Conservation (phyloP, 2,888 invertebrate genomes). For the Argyresthia albistria region DNA sequence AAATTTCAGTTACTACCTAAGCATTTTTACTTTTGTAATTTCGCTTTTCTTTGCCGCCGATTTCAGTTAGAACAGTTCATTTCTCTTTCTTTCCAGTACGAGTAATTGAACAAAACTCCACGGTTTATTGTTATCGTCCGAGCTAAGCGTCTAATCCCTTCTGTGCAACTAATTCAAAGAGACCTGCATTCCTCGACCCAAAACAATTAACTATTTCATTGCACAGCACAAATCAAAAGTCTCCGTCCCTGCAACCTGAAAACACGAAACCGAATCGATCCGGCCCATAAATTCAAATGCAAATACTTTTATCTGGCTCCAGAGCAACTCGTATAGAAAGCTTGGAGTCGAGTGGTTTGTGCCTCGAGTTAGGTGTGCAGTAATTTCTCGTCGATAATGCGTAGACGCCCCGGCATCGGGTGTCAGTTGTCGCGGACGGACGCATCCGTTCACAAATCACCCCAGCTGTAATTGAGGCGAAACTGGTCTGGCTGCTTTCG, state of each 20-base stretch:
- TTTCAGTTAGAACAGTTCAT: too few relatives aligned
- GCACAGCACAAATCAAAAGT: too few relatives aligned
- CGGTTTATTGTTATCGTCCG: too few relatives aligned
- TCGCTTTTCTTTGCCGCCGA: too few relatives aligned
- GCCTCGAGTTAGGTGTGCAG: not conserved
- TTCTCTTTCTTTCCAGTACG: too few relatives aligned
- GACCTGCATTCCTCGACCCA: too few relatives aligned
- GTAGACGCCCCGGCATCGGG: conserved; percentile 2
- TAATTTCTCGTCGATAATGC: not conserved
- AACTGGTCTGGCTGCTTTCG: conserved; percentile 6
- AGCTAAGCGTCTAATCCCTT: too few relatives aligned
- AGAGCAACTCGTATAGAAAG: not conserved
- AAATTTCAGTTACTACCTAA: too few relatives aligned
- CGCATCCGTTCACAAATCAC: conserved; percentile 32
- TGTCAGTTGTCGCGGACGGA: conserved; percentile 9
- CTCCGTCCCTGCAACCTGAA: not conserved
- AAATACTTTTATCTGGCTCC: not conserved
- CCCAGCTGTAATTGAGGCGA: conserved; percentile 15
- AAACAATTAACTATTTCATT: too few relatives aligned
- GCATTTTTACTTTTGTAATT: too few relatives aligned
- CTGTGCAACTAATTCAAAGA: too few relatives aligned
- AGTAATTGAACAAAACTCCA: too few relatives aligned
- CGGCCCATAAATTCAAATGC: not conserved
- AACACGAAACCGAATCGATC: not conserved
- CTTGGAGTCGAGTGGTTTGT: not conserved